Conservation (phyloP, 2,888 invertebrate genomes). For the Mesochorus sp. region DNA sequence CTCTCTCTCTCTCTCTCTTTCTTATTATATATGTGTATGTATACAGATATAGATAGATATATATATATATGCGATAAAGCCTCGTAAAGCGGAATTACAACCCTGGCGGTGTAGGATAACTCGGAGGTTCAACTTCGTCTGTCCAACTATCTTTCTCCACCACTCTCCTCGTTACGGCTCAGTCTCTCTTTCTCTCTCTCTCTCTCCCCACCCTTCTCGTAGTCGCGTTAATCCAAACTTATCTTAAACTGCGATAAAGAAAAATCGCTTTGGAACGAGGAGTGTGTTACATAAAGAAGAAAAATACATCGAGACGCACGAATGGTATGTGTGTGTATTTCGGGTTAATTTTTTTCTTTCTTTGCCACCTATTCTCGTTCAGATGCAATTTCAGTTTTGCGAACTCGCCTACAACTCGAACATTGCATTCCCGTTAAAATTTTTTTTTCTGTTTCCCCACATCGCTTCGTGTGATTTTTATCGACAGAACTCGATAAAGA, state of each 20-base stretch:
- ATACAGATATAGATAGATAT: neutral
- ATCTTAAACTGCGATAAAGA: slow-evolving; percentile 61
- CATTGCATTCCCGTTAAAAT: no score
- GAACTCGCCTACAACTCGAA: no score
- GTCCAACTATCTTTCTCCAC: slow-evolving; percentile 5
- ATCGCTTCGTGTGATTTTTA: no score
- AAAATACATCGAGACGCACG: slow-evolving; percentile 9
- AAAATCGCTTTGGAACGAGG: slow-evolving; percentile 47
- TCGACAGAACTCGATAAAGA: no score
- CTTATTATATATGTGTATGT: neutral
- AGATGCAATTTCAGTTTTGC: no score
- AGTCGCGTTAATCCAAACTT: slow-evolving; percentile 59
- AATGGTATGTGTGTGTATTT: neutral
- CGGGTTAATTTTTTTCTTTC: neutral
- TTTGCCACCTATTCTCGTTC: no score
- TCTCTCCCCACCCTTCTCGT: neutral
- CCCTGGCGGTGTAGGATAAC: slow-evolving; percentile 40
- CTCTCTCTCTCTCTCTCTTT: no score
- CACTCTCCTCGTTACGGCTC: slow-evolving; percentile 16
- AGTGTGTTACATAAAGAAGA: slow-evolving; percentile 14
- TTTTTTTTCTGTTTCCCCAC: no score
- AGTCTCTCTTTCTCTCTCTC: slow-evolving; percentile 10
- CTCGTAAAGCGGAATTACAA: slow-evolving; percentile 61
- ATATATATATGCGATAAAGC: slow-evolving; percentile 23
- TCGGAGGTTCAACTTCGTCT: slow-evolving; percentile 51